Base-by-base conservation (phyloP, 1,140 invertebrate genomes). In the Drosophila equinoxialis region DNA sequence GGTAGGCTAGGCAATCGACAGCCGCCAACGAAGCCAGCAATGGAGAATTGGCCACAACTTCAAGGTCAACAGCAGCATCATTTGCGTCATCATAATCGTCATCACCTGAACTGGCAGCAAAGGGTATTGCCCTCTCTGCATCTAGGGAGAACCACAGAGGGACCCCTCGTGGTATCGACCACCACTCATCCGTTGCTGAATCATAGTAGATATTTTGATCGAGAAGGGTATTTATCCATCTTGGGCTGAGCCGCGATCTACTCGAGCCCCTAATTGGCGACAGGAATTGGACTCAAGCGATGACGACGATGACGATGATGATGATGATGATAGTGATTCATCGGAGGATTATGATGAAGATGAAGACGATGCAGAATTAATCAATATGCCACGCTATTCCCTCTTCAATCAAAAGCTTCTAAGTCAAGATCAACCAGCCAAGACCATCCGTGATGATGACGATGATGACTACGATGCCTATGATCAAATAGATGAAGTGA, bases 351-450 rank as follows among this genome's bases (percentile, higher is more conserved):
- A 76, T 1, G 77, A 77, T 7, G 63, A 62, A 26, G 65, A 74
- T 20, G 64, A 73, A 20, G 54, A 64, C 6, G 79, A 79, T 6
- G 62, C 67, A 4, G 81, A 81, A 13, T 17, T 77, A 55, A 66
- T 74, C 26, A 74, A 80, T 76, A 90, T 90, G 81, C 81, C 80
- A n/a, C 70, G 84, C 30, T 90, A 90, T 10, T 89, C 84, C 0
- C 41, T 89, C 1, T 89, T 89, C 11, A 81, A 54, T 6, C 71
- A 90, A 1, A 74, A 86, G n/a, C 65, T 10, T 35, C 41, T 39
- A 13, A 39, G 55, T 68, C 63, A 23, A 11, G 17, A 51, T 8
- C 6, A 51, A 1, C 8, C 8, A 51, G 17, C 45, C 20, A 51
- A 51, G 17, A 23, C 8, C 17, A 23, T 37, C 8, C 20, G 23